These are phyloP conservation scores for Diabrotica balteata DNA, from an alignment of 2,888 invertebrate species.

Conservation along the genomic window DNA sequence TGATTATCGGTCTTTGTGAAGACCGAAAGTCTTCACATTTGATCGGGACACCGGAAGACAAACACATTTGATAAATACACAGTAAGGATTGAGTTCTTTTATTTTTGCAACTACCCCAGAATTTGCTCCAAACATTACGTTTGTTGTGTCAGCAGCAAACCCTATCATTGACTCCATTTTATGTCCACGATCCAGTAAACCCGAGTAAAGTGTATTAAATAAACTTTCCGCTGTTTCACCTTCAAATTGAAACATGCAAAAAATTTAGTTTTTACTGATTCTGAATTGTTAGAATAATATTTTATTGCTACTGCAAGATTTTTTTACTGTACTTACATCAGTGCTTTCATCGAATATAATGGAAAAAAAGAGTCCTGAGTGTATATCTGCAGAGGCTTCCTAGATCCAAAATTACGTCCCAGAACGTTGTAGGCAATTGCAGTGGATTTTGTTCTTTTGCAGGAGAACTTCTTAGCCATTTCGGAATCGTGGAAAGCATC, in stretches of 20 bases:
- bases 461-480: constrained; percentile 27
- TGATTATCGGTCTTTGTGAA: constrained; percentile 28
- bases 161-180: constrained; percentile 22
- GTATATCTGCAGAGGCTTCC: constrained; percentile 26
- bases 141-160: constrained; percentile 34
- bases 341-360: constrained; percentile 34
- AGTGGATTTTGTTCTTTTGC: constrained; percentile 31
- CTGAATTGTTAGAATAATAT: constrained; percentile 26
- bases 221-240: constrained; percentile 28
- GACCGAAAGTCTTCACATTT: too few relatives aligned
- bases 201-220: constrained; percentile 29
- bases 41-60: too few relatives aligned
- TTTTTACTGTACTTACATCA: constrained; percentile 29
- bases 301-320: constrained; percentile 29
- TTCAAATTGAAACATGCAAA: constrained; percentile 28
- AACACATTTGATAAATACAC: constrained; percentile 35
- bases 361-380: constrained; percentile 24
- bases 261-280: constrained; percentile 30
- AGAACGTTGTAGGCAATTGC: constrained; percentile 30
- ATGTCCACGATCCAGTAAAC: constrained; percentile 20
- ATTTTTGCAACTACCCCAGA: constrained; percentile 31
- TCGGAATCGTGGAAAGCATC: constrained; percentile 30
- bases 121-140: constrained; percentile 34
- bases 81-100: constrained; percentile 31
- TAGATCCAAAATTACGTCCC: constrained; percentile 29